phyloP scores from a whole-genome alignment of 2,113 vertebrate genomes.

The Sylvia atricapilla region DNA sequence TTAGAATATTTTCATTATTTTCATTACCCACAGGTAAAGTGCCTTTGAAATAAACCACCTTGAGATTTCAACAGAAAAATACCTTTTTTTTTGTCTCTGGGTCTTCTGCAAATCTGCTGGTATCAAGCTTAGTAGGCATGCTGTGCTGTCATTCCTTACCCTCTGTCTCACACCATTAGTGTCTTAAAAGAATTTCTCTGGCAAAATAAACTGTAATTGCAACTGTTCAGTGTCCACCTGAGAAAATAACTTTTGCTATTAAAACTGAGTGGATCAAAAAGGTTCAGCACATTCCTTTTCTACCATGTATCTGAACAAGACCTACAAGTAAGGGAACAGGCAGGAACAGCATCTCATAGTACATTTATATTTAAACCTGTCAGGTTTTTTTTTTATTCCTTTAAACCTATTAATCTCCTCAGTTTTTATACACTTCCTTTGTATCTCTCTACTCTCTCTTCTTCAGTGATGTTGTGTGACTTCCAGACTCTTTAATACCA shows the following conservation, averaged over 20 bases:
- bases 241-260: conserved; percentile 55
- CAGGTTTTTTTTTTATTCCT: background rate
- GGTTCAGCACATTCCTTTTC: background rate
- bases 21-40: background rate
- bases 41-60: background rate
- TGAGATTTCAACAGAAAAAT: conserved; percentile 12
- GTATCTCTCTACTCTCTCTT: background rate
- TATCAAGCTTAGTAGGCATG: background rate
- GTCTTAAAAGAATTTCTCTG: conserved; percentile 17
- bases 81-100: background rate
- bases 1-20: conserved; percentile 15
- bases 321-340: background rate
- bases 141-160: conserved; percentile 39
- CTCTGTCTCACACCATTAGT: conserved; percentile 10
- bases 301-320: background rate
- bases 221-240: conserved; percentile 40
- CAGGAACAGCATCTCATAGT: background rate
- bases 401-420: background rate
- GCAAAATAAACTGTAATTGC: conserved; percentile 51
- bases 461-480: background rate
- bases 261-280: conserved; percentile 12
- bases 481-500: background rate
- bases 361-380: background rate
- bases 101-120: background rate
- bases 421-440: background rate